Base-by-base conservation (phyloP, 2,113 vertebrate species). In the Oryzias woworae region DNA sequence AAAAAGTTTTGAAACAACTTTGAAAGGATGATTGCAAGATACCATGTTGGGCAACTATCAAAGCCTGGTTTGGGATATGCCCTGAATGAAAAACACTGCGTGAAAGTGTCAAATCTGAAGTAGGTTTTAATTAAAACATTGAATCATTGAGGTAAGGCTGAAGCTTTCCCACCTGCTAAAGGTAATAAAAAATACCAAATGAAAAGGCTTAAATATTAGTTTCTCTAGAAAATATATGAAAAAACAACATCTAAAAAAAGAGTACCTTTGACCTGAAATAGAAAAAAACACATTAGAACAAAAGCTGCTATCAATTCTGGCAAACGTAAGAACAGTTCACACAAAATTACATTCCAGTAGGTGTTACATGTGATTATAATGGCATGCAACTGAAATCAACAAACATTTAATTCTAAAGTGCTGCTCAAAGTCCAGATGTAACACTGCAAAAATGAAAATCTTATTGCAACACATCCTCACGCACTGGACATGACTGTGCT, bases 1-100 rank as follows among this genome's bases (percentile, higher is more conserved):
- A 71, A 75, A 43, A 53, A 18, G 31, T 46, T 63, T 58, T 45
- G 59, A 62, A 75, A 57, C 49, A 58, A 44, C 48, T 61, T 24
- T 4, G 14, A 59, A 53, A 14, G 13, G 36, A 66, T 47, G 36
- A 52, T 31, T 53, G 7, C 31, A 22, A 46, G 22, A 31, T 23
- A 57, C 31, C 50, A 36, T 48, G 55, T 77, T 15, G 28, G 4
- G 16, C 26, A 48, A 26, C 50, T 50, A 53, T 43, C 47, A 53
- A 58, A 68, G 52, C 52, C 41, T 55, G 65, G 53, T 59, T 6
- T 36, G 45, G 66, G 18, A 2, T 2, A 16, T 4, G 46, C 24
- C 12, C 42, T 18, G 6, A 58, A 59, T 28, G 18, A 53, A 6
- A 0, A 46, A 48, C 55, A 46, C 53, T 16, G 8, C 62, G 17